phyloP scores from a whole-genome alignment of 2,888 invertebrate species.

The Zhuqinia jingwanae region DNA sequence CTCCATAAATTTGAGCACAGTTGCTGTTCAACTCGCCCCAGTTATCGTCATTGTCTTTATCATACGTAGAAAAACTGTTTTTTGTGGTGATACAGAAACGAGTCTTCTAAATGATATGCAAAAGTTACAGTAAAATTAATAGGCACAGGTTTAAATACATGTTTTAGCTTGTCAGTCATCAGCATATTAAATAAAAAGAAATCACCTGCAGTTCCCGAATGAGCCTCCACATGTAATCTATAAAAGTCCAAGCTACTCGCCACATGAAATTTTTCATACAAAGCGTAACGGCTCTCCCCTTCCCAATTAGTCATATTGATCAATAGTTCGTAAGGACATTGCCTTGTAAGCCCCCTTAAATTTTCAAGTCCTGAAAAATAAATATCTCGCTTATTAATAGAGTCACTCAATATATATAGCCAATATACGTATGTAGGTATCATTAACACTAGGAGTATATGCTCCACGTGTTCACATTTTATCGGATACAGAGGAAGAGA shows the following conservation, averaged over 20 bases:
- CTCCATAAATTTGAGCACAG: slow-evolving; percentile 68
- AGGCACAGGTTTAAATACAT: too few relatives aligned
- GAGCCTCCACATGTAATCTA: slow-evolving; percentile 58
- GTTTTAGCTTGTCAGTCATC: too few relatives aligned
- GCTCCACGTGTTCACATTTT: too few relatives aligned
- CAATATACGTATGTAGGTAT: too few relatives aligned
- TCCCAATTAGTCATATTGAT: slow-evolving; percentile 75
- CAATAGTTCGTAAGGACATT: slow-evolving; percentile 70
- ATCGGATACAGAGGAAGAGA: too few relatives aligned
- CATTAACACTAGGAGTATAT: too few relatives aligned
- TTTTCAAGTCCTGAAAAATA: slow-evolving; percentile 66
- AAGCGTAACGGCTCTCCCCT: slow-evolving; percentile 62
- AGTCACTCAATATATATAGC: too few relatives aligned
- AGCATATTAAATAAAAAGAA: too few relatives aligned
- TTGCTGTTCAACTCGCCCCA: slow-evolving; percentile 63
- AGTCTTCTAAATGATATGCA: slow-evolving; percentile 54
- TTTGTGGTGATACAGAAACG: slow-evolving; percentile 69
- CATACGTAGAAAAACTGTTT: slow-evolving; percentile 70
- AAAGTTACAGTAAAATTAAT: too few relatives aligned
- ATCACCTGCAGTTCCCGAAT: slow-evolving; percentile 73
- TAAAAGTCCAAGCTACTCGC: slow-evolving; percentile 64
- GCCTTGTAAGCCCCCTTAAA: slow-evolving; percentile 58
- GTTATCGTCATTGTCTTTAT: slow-evolving; percentile 70
- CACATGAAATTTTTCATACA: slow-evolving; percentile 69
- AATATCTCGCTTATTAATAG: too few relatives aligned